These are phyloP conservation scores for Stenotaenia linearis DNA, from an alignment of 2,888 invertebrate genomes.

Conservation along the genomic window DNA sequence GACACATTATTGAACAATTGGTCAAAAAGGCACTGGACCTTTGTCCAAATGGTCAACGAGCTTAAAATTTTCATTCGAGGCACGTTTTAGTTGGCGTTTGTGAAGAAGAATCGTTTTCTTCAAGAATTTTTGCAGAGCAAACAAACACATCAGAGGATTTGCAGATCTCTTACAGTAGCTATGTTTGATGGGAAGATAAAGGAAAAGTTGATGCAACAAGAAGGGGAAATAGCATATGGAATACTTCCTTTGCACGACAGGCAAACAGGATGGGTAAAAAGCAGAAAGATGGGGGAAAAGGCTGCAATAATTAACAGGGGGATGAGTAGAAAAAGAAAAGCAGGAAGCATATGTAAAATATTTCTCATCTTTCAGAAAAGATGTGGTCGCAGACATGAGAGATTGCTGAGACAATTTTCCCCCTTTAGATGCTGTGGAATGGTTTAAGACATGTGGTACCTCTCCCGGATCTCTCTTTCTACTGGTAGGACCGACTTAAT, in stretches of 20 bases:
- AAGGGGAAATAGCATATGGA: conserved; percentile 17
- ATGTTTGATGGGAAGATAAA: not conserved
- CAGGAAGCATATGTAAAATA: conserved; percentile 21
- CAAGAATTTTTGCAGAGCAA: not conserved
- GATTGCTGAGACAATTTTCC: not conserved
- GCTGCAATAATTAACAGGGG: not conserved
- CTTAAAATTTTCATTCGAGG: conserved; percentile 4
- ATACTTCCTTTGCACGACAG: not conserved
- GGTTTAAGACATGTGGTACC: not conserved
- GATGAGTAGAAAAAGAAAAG: not conserved
- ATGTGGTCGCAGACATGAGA: not conserved
- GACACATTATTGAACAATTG: not conserved
- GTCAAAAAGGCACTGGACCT: not conserved
- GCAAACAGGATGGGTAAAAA: conserved; percentile 9
- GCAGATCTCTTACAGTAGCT: conserved; percentile 11
- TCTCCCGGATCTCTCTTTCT: not conserved
- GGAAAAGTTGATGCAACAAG: not conserved
- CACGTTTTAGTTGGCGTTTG: not conserved
- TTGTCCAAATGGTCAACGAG: conserved; percentile 5
- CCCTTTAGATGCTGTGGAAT: not conserved
- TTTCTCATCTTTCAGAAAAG: not conserved
- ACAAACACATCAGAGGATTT: not conserved
- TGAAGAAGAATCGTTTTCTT: not conserved
- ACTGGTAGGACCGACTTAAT: not conserved
- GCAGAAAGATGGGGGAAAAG: not conserved